Conservation (phyloP, 2,113 vertebrate species). For the Xenopus laevis region DNA sequence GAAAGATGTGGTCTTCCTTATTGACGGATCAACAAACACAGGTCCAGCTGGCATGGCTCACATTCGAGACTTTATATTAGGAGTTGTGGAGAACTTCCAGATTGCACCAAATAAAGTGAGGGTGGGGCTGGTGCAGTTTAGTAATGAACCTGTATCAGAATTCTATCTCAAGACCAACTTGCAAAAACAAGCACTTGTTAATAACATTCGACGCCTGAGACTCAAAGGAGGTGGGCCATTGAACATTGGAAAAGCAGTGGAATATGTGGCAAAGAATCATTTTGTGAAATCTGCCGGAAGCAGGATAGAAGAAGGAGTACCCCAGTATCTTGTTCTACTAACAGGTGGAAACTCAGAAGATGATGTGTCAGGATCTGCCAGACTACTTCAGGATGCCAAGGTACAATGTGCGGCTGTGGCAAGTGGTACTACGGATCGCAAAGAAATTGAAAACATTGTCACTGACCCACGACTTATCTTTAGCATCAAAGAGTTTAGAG, state of each 20-base stretch:
- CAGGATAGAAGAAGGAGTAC: constrained; percentile 75
- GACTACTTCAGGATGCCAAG: constrained; percentile 57
- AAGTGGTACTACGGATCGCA: constrained; percentile 62
- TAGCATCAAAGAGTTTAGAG: constrained; percentile 69
- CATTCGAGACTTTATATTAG: constrained; percentile 85
- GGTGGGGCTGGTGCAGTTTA: constrained; percentile 82
- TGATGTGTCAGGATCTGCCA: constrained; percentile 68
- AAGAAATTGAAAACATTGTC: constrained; percentile 73
- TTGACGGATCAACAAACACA: constrained; percentile 82
- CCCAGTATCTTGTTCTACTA: constrained; percentile 86
- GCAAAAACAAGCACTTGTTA: constrained; percentile 66
- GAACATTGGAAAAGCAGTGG: constrained; percentile 77
- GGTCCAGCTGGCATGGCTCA: constrained; percentile 65
- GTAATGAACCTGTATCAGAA: constrained; percentile 70
- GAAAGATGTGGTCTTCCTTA: constrained; percentile 88
- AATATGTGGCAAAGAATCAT: constrained; percentile 73
- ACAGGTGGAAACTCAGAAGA: constrained; percentile 81
- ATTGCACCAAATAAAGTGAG: constrained; percentile 78
- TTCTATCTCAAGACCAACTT: constrained; percentile 78
- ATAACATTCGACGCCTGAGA: constrained; percentile 76
- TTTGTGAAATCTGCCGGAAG: constrained; percentile 77
- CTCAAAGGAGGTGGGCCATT: constrained; percentile 74
- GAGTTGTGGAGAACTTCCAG: constrained; percentile 75
- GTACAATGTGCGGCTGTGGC: constrained; percentile 81
- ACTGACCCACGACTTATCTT: constrained; percentile 61